A percentile compares a stretch with the other conserved stretches of the same genome.
Conservation (phyloP, 2,113 vertebrate genomes). For the Otus sunia region DNA sequence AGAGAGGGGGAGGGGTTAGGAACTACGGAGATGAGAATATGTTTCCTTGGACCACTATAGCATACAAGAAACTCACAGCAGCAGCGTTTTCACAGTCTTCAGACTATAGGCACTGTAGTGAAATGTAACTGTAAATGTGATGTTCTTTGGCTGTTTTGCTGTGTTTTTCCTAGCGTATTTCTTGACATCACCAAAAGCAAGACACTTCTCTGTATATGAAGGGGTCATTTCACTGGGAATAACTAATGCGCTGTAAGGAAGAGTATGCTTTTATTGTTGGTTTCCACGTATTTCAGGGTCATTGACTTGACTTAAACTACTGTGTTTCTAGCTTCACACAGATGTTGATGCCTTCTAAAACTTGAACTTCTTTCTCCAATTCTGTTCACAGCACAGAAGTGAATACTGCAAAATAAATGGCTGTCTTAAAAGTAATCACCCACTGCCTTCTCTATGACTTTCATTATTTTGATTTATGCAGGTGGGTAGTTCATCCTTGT, state of each 20-base stretch:
- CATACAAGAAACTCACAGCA: constrained; percentile 3
- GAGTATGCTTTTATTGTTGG: neutral
- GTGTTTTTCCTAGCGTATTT: neutral
- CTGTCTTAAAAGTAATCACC: neutral
- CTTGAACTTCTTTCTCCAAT: neutral
- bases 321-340: neutral
- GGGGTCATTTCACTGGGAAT: neutral
- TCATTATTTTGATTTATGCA: neutral
- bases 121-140: neutral
- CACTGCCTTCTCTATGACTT: neutral
- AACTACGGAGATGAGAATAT: neutral
- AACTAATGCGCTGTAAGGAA: neutral
- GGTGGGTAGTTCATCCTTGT: neutral
- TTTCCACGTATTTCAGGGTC: neutral
- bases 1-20: constrained; percentile 15
- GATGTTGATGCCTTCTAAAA: neutral
- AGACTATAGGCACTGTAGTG: neutral
- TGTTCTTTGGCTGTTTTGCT: neutral
- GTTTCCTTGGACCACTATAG: constrained; percentile 15
- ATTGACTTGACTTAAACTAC: neutral
- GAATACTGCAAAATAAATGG: neutral
- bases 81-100: neutral
- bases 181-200: neutral
- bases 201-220: neutral
- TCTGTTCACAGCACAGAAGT: neutral